phyloP scores from a whole-genome alignment of 1,140 invertebrate genomes.

The Cyrtorhinus lividipennis region DNA sequence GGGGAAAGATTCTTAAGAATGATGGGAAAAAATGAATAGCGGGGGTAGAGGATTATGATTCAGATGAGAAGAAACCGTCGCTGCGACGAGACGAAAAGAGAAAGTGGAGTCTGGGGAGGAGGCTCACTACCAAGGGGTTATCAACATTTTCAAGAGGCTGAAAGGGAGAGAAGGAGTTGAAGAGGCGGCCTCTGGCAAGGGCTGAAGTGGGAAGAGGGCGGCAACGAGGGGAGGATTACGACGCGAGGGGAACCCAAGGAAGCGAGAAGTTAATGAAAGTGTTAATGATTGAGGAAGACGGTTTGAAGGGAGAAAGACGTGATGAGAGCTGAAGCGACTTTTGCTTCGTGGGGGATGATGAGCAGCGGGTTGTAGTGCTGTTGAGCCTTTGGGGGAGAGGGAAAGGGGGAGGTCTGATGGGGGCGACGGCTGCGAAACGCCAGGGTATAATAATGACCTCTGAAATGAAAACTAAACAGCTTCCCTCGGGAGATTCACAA shows the following conservation, averaged over 20 bases:
- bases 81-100: too few species aligned
- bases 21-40: not conserved
- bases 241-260: not conserved
- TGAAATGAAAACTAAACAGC: too few species aligned
- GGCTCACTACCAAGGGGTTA: not conserved
- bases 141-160: not conserved
- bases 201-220: not conserved
- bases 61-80: not conserved
- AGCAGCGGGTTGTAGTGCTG: too few species aligned
- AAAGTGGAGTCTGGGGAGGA: too few species aligned
- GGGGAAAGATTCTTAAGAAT: not conserved
- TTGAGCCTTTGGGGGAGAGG: too few species aligned
- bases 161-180: not conserved
- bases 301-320: too few species aligned
- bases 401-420: not conserved
- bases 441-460: too few species aligned
- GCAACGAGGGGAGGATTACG: not conserved
- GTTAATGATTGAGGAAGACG: slow-evolving; percentile 8
- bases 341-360: too few species aligned
- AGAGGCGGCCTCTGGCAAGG: not conserved
- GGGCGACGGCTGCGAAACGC: too few species aligned
- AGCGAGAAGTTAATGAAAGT: slow-evolving; percentile 9
- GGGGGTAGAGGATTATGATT: not conserved
- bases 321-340: too few species aligned
- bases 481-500: too few species aligned